A percentile compares a stretch with the other conserved stretches of the same genome.
phyloP scores from a whole-genome alignment of 1,140 invertebrate genomes.

The Diprion similis region DNA sequence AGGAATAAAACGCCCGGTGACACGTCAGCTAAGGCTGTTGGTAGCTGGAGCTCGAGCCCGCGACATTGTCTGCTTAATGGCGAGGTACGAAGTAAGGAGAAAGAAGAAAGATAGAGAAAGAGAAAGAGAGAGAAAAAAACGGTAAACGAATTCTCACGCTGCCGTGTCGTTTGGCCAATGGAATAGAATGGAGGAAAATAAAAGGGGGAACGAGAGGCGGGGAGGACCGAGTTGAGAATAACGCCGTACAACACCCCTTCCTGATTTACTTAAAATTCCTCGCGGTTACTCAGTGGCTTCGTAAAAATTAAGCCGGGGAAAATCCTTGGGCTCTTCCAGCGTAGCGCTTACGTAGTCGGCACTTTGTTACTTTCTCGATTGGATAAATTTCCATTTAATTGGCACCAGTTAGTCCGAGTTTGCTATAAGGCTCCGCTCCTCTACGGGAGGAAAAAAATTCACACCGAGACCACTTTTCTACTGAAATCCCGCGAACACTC shows the following conservation, averaged over 20 bases:
- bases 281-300: constrained; percentile 11
- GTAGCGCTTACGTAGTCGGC: not conserved
- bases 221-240: constrained; percentile 15
- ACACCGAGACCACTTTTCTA: too few species aligned
- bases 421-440: too few species aligned
- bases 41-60: constrained; percentile 34
- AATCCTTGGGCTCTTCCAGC: not conserved
- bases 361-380: constrained; percentile 7
- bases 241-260: not conserved
- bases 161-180: constrained; percentile 38
- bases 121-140: constrained; percentile 34
- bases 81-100: constrained; percentile 33
- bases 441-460: too few species aligned
- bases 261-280: constrained; percentile 19
- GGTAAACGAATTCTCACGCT: constrained; percentile 50
- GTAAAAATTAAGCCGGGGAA: constrained; percentile 15
- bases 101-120: constrained; percentile 22
- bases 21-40: constrained; percentile 37
- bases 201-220: constrained; percentile 22
- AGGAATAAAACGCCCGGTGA: constrained; percentile 52
- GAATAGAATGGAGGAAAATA: constrained; percentile 42
- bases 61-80: constrained; percentile 44
- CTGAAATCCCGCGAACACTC: not conserved
- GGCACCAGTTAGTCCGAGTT: not conserved
- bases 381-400: constrained; percentile 8